A percentile compares a stretch with the other conserved stretches of the same genome.
Evolutionary conservation across 2,113 vertebrate genomes (phyloP).

Genomic region (Mus pahari): DNA sequence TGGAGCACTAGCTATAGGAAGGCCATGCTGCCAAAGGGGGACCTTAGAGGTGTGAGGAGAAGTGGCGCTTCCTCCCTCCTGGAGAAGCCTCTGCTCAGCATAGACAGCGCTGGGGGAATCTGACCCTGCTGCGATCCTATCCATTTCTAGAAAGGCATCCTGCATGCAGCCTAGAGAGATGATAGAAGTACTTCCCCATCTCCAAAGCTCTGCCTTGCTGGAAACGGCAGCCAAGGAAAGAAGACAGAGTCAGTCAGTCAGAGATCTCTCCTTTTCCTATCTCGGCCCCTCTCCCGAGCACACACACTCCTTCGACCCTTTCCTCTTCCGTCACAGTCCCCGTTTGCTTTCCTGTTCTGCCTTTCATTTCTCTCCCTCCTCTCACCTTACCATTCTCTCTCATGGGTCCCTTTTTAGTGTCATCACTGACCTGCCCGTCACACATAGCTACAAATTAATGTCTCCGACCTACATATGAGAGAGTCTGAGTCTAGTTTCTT

Average conservation of each 20-base stretch:
- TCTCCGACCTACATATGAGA: background rate
- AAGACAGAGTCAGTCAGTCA: background rate
- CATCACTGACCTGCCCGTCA: background rate
- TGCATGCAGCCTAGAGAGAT: background rate
- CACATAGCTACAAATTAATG: background rate
- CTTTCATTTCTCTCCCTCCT: background rate
- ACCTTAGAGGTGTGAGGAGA: background rate
- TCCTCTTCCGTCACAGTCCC: background rate
- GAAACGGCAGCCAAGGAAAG: background rate
- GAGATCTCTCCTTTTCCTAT: background rate
- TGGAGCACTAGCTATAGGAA: background rate
- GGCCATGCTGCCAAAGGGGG: background rate
- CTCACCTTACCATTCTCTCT: background rate
- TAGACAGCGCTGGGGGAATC: background rate
- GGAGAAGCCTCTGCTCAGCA: background rate
- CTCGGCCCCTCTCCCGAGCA: background rate
- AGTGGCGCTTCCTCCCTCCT: accelerated
- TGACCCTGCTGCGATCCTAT: background rate
- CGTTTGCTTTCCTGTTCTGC: background rate
- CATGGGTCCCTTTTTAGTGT: background rate
- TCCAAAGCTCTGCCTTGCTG: background rate
- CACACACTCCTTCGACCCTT: no score
- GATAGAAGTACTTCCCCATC: background rate
- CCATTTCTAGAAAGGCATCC: no score
- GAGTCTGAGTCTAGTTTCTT: background rate